Percentiles rank a stretch among this genome's conserved stretches.
phyloP scores from a whole-genome alignment of 2,888 invertebrate species.

The Holacanthella duospinosa region DNA sequence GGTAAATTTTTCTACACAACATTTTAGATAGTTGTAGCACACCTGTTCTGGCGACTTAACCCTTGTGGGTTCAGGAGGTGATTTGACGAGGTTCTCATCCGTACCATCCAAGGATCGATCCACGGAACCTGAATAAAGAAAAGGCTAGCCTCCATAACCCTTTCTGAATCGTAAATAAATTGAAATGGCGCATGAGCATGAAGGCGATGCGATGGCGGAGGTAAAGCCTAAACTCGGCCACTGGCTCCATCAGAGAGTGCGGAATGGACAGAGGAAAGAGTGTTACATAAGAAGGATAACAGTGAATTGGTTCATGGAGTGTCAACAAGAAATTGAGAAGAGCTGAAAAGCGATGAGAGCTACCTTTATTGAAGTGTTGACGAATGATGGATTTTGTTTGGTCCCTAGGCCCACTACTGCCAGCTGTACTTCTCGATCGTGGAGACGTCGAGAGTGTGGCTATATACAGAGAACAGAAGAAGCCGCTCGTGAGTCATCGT shows the following conservation, averaged over 20 bases:
- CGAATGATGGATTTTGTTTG: background rate
- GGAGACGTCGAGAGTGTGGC: slow-evolving; percentile 38
- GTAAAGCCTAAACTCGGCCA: background rate
- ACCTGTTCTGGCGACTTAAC: slow-evolving; percentile 74
- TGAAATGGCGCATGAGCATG: background rate
- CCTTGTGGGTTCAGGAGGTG: slow-evolving; percentile 82
- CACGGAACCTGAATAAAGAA: slow-evolving; percentile 2
- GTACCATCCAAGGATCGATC: slow-evolving; percentile 3
- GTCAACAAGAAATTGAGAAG: background rate
- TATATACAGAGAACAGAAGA: slow-evolving; percentile 13
- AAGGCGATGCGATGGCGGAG: background rate
- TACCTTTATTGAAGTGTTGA: slow-evolving; percentile 2
- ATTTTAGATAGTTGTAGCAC: too few relatives aligned
- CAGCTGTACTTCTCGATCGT: slow-evolving; percentile 30
- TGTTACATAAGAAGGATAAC: too few relatives aligned
- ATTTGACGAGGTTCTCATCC: slow-evolving; percentile 53
- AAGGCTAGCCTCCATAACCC: slow-evolving; percentile 3
- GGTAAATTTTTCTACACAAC: too few relatives aligned
- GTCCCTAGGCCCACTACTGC: background rate
- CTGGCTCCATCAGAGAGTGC: background rate
- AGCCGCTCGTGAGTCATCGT: too few relatives aligned
- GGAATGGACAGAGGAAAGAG: background rate
- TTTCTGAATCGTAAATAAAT: background rate
- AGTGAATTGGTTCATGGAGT: background rate
- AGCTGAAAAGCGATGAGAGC: background rate